Conservation (phyloP, 2,797 vertebrate genomes). For the Esox masquinongy region DNA sequence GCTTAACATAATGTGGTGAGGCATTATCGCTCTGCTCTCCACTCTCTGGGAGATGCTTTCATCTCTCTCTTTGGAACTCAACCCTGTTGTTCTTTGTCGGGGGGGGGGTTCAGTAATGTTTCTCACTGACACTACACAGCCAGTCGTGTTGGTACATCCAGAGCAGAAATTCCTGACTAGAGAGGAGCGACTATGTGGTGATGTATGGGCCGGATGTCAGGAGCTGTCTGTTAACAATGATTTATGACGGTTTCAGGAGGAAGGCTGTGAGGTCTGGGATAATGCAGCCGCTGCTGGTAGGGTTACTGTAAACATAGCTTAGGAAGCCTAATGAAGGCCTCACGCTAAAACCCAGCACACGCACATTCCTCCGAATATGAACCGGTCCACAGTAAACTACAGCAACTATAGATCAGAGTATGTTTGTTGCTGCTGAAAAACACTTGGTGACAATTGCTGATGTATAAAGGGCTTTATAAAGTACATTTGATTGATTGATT, state of each 20-base stretch:
- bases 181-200: constrained; percentile 55
- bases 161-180: constrained; percentile 56
- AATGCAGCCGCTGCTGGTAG: constrained; percentile 57
- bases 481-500: too few relatives aligned
- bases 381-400: not conserved
- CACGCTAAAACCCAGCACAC: constrained; percentile 61
- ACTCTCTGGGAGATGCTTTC: constrained; percentile 63
- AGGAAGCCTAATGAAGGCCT: constrained; percentile 61
- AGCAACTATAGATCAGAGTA: not conserved
- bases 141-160: constrained; percentile 68
- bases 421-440: not conserved
- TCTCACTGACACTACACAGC: constrained; percentile 58
- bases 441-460: not conserved
- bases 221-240: constrained; percentile 74
- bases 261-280: constrained; percentile 38
- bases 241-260: constrained; percentile 68
- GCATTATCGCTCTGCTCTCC: constrained; percentile 56
- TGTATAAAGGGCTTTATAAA: not conserved
- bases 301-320: constrained; percentile 71
- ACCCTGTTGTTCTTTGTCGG: constrained; percentile 61
- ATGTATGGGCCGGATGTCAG: constrained; percentile 70
- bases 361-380: constrained; percentile 50
- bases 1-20: constrained; percentile 47
- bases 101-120: constrained; percentile 58
- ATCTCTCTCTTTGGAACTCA: constrained; percentile 56